phyloP scores from a whole-genome alignment of 1,140 invertebrate genomes.

The Drosophila chauvacae region DNA sequence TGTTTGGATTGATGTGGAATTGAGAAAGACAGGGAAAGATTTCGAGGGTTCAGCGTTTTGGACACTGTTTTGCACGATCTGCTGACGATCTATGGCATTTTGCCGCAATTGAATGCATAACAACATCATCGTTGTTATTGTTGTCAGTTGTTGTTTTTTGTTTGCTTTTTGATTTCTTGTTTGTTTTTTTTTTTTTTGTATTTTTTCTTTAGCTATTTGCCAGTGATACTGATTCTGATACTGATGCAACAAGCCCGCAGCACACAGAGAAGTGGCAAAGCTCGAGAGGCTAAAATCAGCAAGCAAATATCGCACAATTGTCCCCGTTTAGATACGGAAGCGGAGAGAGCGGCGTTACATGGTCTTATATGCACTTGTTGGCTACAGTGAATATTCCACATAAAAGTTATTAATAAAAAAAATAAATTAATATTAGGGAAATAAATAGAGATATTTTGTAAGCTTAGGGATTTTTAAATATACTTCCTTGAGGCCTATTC shows the following conservation, averaged over 20 bases:
- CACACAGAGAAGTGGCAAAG: conserved; percentile 17
- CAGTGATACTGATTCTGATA: conserved; percentile 12
- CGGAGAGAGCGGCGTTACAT: conserved; percentile 13
- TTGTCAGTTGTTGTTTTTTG: conserved; percentile 1
- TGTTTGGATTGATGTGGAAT: conserved; percentile 19
- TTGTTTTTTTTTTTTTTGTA: neutral
- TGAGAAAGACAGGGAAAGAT: conserved; percentile 15
- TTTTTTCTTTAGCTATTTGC: neutral
- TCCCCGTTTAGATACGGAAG: conserved; percentile 37
- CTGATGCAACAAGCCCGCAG: neutral
- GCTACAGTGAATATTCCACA: conserved; percentile 11
- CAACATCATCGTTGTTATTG: conserved; percentile 5
- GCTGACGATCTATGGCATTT: conserved; percentile 20
- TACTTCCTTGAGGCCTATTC: neutral
- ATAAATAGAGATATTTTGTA: no score
- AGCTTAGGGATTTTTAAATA: no score
- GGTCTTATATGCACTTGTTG: conserved; percentile 7
- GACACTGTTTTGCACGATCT: conserved; percentile 7
- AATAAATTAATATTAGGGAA: no score
- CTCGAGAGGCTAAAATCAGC: conserved; percentile 13
- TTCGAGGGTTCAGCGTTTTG: conserved; percentile 11
- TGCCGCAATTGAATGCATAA: conserved; percentile 23
- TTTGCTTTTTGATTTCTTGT: neutral
- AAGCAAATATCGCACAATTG: conserved; percentile 28
- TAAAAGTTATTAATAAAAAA: no score